Percentiles rank a stretch among this genome's conserved stretches.
Conservation (phyloP, 2,113 vertebrate genomes). For the Catharus fuscescens region DNA sequence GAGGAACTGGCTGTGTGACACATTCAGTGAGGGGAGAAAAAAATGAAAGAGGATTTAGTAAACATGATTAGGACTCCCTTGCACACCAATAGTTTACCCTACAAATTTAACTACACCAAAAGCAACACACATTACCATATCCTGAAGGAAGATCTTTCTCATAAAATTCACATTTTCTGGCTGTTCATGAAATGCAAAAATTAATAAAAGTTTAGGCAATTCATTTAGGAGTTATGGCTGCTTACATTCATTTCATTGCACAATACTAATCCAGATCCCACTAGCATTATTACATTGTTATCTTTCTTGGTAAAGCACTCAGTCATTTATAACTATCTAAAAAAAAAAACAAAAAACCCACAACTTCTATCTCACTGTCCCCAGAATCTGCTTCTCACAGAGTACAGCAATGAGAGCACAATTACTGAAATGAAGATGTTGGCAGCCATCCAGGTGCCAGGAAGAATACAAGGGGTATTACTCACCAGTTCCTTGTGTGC, state of each 20-base stretch:
- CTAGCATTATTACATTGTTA: background rate
- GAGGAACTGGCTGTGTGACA: background rate
- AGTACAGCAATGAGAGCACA: background rate
- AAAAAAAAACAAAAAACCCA: background rate
- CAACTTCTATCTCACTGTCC: background rate
- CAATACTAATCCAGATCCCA: background rate
- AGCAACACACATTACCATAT: background rate
- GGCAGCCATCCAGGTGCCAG: conserved; percentile 42
- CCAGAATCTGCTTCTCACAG: background rate
- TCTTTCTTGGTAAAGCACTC: background rate
- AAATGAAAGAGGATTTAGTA: background rate
- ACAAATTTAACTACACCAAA: background rate
- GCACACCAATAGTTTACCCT: background rate
- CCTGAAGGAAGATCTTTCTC: background rate
- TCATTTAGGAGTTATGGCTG: background rate
- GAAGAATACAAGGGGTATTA: background rate
- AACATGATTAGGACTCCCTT: background rate
- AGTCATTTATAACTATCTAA: background rate
- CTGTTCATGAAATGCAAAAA: background rate
- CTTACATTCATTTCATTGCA: background rate
- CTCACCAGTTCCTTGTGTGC: background rate
- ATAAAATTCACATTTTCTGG: background rate
- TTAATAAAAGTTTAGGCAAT: background rate
- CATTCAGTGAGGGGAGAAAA: background rate
- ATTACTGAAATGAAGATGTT: conserved; percentile 37